A percentile compares a stretch with the other conserved stretches of the same genome.
Evolutionary conservation across 2,113 vertebrate genomes (phyloP).

Genomic region (Galbula dea): DNA sequence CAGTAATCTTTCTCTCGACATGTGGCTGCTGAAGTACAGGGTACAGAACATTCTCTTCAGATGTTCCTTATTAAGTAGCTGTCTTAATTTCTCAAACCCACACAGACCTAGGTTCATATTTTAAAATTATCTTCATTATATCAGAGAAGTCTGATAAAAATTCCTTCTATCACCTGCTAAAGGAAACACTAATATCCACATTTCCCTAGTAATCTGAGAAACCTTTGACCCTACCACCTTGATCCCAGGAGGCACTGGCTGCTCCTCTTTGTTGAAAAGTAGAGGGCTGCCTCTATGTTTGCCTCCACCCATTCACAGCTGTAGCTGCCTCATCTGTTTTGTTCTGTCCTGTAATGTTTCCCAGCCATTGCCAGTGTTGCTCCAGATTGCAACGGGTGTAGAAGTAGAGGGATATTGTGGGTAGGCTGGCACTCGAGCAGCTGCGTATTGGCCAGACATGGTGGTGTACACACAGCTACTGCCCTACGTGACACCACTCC

Average conservation of each 20-base stretch:
- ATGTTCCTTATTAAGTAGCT: not conserved
- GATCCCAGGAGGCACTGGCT: not conserved
- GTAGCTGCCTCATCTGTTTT: not conserved
- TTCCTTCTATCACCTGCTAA: not conserved
- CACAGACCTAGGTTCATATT: not conserved
- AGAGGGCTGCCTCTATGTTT: not conserved
- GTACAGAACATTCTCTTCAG: slow-evolving; percentile 13
- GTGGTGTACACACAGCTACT: not conserved
- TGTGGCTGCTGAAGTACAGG: not conserved
- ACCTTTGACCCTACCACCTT: not conserved
- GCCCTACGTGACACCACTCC: too few relatives aligned
- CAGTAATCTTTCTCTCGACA: not conserved
- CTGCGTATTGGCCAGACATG: accelerated
- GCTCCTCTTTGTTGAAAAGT: not conserved
- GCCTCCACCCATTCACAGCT: not conserved
- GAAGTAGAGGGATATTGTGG: not conserved
- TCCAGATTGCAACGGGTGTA: not conserved
- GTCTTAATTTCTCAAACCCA: slow-evolving; percentile 19
- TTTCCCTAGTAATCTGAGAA: not conserved
- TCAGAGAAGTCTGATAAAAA: not conserved
- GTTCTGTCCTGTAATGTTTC: not conserved
- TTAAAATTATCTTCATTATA: not conserved
- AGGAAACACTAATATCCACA: not conserved
- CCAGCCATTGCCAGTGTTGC: not conserved
- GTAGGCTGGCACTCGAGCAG: not conserved